These are phyloP conservation scores for Dendropsophus ebraccatus DNA, from an alignment of 2,113 vertebrate genomes.

Conservation along the genomic window DNA sequence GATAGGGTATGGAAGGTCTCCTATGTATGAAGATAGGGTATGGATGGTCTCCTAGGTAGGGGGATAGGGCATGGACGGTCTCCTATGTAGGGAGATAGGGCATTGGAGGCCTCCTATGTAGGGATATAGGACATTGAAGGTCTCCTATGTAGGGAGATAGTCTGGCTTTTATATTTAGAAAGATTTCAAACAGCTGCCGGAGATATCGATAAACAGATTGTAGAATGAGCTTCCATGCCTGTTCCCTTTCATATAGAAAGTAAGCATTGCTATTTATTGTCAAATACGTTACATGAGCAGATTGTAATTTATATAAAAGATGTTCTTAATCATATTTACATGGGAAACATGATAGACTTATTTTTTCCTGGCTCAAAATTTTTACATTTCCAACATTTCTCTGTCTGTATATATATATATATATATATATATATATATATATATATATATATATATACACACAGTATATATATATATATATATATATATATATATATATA, in stretches of 20 bases:
- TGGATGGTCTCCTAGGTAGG: not conserved
- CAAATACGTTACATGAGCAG: conserved; percentile 23
- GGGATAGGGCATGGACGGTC: too few species aligned
- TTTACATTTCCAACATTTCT: too few species aligned
- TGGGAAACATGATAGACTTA: not conserved
- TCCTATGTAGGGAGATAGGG: not conserved
- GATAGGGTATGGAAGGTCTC: too few species aligned
- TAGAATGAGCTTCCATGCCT: too few species aligned
- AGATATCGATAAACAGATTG: conserved; percentile 40
- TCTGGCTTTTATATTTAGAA: not conserved
- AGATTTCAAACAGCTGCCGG: not conserved
- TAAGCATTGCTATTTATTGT: conserved; percentile 2
- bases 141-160: not conserved
- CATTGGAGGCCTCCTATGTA: not conserved
- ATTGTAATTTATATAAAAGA: conserved; percentile 36
- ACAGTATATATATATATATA: too few species aligned
- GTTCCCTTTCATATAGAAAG: conserved; percentile 20
- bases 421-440: too few species aligned
- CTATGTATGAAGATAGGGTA: not conserved
- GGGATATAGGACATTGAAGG: not conserved
- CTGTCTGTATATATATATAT: too few species aligned
- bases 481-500: too few species aligned
- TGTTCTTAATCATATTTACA: conserved; percentile 33
- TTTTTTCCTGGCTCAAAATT: not conserved
- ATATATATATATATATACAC: too few species aligned